These are phyloP conservation scores for Ooceraea biroi DNA, from an alignment of 1,140 invertebrate species.

Conservation along the genomic window DNA sequence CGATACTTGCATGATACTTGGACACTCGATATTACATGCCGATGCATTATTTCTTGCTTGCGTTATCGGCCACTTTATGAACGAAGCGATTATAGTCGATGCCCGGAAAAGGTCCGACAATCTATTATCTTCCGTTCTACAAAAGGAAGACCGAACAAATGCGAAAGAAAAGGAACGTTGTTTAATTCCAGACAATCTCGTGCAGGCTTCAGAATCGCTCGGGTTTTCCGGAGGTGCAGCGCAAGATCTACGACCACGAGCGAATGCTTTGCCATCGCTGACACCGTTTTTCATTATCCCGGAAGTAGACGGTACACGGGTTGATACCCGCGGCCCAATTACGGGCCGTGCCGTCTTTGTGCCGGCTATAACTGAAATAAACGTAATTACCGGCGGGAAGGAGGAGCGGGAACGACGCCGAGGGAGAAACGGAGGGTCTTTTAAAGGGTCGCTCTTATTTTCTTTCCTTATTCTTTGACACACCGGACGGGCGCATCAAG, in stretches of 20 bases:
- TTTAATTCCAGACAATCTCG: background rate
- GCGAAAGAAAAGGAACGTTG: background rate
- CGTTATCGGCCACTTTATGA: background rate
- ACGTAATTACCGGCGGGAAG: conserved; percentile 66
- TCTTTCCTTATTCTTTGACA: conserved; percentile 7
- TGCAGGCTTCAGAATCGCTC: background rate
- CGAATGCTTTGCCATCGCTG: background rate
- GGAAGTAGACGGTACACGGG: conserved; percentile 63
- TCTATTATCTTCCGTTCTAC: background rate
- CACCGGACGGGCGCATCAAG: background rate
- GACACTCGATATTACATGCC: background rate
- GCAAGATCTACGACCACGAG: background rate
- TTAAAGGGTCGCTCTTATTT: conserved; percentile 27
- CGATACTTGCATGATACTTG: background rate
- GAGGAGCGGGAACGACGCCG: conserved; percentile 31
- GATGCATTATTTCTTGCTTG: background rate
- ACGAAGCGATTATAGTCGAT: background rate
- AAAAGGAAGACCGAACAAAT: background rate
- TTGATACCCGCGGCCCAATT: conserved; percentile 63
- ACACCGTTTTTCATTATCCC: conserved; percentile 65
- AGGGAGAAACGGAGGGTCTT: background rate
- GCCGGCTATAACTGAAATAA: conserved; percentile 65
- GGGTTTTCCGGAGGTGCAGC: background rate
- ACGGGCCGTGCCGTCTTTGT: conserved; percentile 65
- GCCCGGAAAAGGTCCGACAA: background rate